These are phyloP conservation scores for Lithodes maja DNA, from an alignment of 2,888 invertebrate species.

Conservation along the genomic window DNA sequence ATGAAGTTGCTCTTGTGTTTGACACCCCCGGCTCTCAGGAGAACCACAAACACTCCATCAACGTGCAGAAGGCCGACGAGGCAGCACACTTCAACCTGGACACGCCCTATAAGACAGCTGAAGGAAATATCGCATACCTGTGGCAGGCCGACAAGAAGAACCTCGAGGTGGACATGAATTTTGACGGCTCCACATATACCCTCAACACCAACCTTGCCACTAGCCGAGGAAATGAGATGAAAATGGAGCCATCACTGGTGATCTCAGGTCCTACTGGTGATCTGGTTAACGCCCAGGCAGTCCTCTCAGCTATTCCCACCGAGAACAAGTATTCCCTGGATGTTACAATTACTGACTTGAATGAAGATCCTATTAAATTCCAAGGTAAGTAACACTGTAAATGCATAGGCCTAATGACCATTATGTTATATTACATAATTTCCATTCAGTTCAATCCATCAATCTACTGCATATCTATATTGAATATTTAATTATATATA, in stretches of 20 bases:
- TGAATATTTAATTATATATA: neutral
- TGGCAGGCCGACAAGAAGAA: constrained; percentile 44
- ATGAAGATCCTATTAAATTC: neutral
- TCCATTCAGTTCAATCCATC: too few species aligned
- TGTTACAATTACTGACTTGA: neutral
- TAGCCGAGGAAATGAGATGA: neutral
- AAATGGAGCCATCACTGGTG: constrained; percentile 30
- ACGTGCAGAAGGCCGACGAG: constrained; percentile 15
- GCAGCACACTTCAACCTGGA: constrained; percentile 36
- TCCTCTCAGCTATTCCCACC: neutral
- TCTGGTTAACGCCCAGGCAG: constrained; percentile 21
- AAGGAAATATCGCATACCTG: constrained; percentile 20
- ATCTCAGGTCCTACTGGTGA: constrained; percentile 8
- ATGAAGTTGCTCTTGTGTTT: constrained; percentile 49
- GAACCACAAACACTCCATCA: constrained; percentile 44
- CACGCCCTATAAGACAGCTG: constrained; percentile 37
- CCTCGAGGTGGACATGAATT: neutral
- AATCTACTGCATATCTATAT: neutral
- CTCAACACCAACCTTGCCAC: constrained; percentile 7
- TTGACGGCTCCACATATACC: constrained; percentile 1
- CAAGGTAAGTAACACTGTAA: constrained; percentile 8
- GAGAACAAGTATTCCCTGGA: constrained; percentile 35
- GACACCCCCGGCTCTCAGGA: constrained; percentile 62
- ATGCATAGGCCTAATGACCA: neutral
- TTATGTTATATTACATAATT: neutral